Evolutionary conservation across 2,797 vertebrate genomes (phyloP), one percentile per base, ranked within the genome.

Genomic region (Enteromius trimaculatus): DNA sequence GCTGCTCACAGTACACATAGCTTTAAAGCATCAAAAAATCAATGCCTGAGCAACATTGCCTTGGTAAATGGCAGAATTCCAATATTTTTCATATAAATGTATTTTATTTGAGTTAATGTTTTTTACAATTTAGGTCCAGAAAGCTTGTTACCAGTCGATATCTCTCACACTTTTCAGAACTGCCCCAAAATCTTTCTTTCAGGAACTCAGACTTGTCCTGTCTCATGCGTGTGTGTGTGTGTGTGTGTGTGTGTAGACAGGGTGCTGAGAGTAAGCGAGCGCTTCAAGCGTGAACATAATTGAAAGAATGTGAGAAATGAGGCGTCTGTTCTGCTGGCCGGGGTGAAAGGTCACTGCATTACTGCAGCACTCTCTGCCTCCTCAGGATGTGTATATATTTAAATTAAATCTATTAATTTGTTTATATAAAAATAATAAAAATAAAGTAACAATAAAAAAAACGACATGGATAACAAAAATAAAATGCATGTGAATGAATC

Each of bases 301-400:
- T 97, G 97, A 95, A 98, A 98, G 97, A 98, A 98, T 98, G 96
- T 98, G 96, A 97, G 97, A 98, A 98, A 98, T 98, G 96, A 98
- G 97, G 97, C 95, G 90, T 95, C 94, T 93, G 95, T 94, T 96
- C 96, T 97, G 95, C 96, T 95, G 95, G 97, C 96, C 94, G 89
- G 94, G 97, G 94, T 85, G 90, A 97, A 97, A 97, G 97, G 97
- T 98, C 97, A 98, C 95, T 96, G 97, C 96, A 96, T 97, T 97
- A 97, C 95, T 95, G 95, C 95, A 96, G 95, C 96, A 95, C 95
- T 31, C 79, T 62, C 42, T 93, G 90, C 93, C 94, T 90, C 89
- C 76, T 86, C 90, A 19, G 7, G 29, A 65, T 16, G 13, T 49
- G 47, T 47, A 16, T 47, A 47, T 16, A 47, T 49, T 49, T 49